These are phyloP conservation scores for Zophobas atratus DNA, from an alignment of 1,140 invertebrate genomes.

Conservation along the genomic window DNA sequence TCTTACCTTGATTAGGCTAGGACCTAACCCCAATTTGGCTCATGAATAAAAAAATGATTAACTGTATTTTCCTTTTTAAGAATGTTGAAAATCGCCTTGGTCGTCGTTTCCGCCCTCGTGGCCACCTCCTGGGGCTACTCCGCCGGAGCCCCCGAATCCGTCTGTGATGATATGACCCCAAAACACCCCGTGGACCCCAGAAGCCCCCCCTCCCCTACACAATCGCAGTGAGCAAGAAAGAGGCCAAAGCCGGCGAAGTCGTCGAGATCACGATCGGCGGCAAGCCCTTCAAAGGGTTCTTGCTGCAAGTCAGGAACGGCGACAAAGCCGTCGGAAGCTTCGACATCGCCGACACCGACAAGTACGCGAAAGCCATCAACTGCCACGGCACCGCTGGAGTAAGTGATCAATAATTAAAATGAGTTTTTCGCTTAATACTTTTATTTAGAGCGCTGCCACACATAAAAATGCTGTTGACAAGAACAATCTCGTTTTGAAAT, in stretches of 20 bases:
- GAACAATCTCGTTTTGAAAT: conserved; percentile 62
- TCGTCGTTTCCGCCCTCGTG: conserved; percentile 44
- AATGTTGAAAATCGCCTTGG: conserved; percentile 22
- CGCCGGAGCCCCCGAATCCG: conserved; percentile 65
- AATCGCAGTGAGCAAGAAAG: conserved; percentile 61
- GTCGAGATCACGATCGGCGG: conserved; percentile 64
- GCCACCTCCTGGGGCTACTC: conserved; percentile 56
- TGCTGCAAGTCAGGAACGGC: conserved; percentile 66
- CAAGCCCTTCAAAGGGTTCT: conserved; percentile 67
- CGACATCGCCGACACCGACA: conserved; percentile 59
- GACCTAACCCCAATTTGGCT: too few relatives aligned
- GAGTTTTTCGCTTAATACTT: conserved; percentile 42
- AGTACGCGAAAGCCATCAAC: conserved; percentile 62
- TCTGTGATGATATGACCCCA: conserved; percentile 67
- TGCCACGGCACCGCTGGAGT: conserved; percentile 61
- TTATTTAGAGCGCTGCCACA: conserved; percentile 66
- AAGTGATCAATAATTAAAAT: conserved; percentile 48
- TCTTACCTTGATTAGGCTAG: too few relatives aligned
- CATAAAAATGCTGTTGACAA: conserved; percentile 65
- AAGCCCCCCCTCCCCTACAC: conserved; percentile 64
- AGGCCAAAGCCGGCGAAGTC: conserved; percentile 61
- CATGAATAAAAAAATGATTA: background rate
- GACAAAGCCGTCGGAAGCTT: conserved; percentile 67
- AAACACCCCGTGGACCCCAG: conserved; percentile 64
- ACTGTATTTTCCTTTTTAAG: conserved; percentile 3